Evolutionary conservation across 2,888 invertebrate species (phyloP), one percentile per base, ranked within the genome.

Genomic region (Cryptosula pallasiana): DNA sequence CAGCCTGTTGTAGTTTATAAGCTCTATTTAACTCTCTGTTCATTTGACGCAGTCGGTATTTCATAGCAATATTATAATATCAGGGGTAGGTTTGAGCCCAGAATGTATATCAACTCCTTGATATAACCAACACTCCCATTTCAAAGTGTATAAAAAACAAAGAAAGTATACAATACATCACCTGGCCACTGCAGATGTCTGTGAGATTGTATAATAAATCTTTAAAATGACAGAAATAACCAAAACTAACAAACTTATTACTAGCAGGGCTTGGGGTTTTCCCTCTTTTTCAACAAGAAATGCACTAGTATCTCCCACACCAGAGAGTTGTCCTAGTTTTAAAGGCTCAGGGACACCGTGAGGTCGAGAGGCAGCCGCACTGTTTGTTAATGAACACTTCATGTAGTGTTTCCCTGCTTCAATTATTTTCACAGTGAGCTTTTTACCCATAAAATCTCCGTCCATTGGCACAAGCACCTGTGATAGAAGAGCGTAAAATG

Each of bases 391-490:
- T 29, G 23, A 20, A 35, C 35, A 57, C 73, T 82, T 84, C 82
- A 87, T 78, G 75, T 78, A 86, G 76, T 86, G 85, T 76, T 87
- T 86, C 16, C 85, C 85, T 0, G 82, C 79, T 71, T 80, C 79
- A n/a, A 77, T 77, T 1, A 96, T 92, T 81, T 89, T 88, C 0
- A 96, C 95, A 0, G 88, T 89, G 0, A 96, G 87, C 83, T 91
- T 88, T 81, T 92, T 92, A 0, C 96, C 96, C 88, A 95, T 89
- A 69, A 90, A 89, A 77, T 89, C 88, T 0, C 90, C 87, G 3
- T 89, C 88, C 86, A 92, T 91, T 0, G 94, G 93, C 0, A 96
- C 88, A 73, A 96, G 83, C 0, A 95, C 91, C 87, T 88, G 74
- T 16, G 78, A 76, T 55, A 69, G 69, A 27, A 74, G 32, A 72